Evolutionary conservation across 2,797 vertebrate genomes (phyloP).

Genomic region (Microtus californicus): DNA sequence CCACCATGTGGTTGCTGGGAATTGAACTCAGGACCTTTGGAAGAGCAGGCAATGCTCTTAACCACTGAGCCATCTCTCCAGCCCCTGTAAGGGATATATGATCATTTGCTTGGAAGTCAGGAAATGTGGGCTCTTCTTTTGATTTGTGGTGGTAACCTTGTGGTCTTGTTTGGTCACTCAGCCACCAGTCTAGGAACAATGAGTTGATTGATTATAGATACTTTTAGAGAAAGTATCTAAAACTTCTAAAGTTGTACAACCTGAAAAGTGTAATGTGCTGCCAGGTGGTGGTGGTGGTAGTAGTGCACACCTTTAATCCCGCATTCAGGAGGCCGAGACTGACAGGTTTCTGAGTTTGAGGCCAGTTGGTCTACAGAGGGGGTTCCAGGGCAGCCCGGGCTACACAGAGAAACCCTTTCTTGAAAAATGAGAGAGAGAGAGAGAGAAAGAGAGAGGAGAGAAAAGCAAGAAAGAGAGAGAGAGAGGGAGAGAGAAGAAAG

Average conservation of each 20-base stretch:
- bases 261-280: slow-evolving; percentile 29
- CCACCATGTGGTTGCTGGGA: too few relatives aligned
- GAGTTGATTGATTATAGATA: slow-evolving; percentile 22
- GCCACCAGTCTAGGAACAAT: background rate
- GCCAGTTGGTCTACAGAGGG: background rate
- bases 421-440: background rate
- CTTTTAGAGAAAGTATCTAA: slow-evolving; percentile 14
- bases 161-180: slow-evolving; percentile 1
- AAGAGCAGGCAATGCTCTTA: too few relatives aligned
- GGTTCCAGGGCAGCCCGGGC: background rate
- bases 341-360: background rate
- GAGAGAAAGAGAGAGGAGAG: background rate
- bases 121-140: slow-evolving; percentile 16
- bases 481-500: background rate
- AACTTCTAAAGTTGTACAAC: slow-evolving; percentile 23
- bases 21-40: too few relatives aligned
- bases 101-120: background rate
- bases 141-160: slow-evolving; percentile 32
- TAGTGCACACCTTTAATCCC: background rate
- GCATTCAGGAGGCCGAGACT: background rate
- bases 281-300: background rate
- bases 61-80: too few relatives aligned
- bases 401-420: background rate
- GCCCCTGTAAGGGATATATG: background rate
- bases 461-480: fast-evolving